Evolutionary conservation across 2,113 vertebrate species (phyloP).

Genomic region (Lophura nycthemera): DNA sequence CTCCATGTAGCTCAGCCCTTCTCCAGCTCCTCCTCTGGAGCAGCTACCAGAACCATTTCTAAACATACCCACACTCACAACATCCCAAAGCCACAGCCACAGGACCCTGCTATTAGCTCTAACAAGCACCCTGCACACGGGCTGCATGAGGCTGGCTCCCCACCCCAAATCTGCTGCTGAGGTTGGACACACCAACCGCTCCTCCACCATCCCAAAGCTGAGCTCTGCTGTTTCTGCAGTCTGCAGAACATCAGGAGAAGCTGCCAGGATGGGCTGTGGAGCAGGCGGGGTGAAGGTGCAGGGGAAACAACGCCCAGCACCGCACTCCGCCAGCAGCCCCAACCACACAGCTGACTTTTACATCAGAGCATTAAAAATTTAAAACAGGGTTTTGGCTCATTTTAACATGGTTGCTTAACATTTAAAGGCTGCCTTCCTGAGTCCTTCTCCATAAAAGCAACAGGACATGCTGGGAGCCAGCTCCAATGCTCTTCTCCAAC

Average conservation of each 20-base stretch:
- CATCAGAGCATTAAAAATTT: conserved; percentile 53
- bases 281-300: background rate
- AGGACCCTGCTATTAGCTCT: background rate
- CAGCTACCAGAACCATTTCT: background rate
- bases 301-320: background rate
- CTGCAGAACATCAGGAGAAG: background rate
- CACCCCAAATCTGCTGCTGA: background rate
- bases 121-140: background rate
- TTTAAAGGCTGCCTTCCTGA: conserved; percentile 43
- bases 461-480: background rate
- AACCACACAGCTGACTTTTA: conserved; percentile 23
- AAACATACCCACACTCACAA: accelerated
- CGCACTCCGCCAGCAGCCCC: background rate
- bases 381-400: conserved; percentile 32
- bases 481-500: conserved; percentile 1
- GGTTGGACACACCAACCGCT: too few species aligned
- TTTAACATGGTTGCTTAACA: conserved; percentile 41
- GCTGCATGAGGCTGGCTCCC: background rate
- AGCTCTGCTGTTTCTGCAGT: background rate
- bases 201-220: background rate
- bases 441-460: background rate
- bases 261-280: accelerated
- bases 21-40: background rate
- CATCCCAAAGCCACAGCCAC: accelerated
- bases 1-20: background rate